Base-by-base conservation (phyloP, 2,113 vertebrate genomes). In the Ochotona curzoniae region DNA sequence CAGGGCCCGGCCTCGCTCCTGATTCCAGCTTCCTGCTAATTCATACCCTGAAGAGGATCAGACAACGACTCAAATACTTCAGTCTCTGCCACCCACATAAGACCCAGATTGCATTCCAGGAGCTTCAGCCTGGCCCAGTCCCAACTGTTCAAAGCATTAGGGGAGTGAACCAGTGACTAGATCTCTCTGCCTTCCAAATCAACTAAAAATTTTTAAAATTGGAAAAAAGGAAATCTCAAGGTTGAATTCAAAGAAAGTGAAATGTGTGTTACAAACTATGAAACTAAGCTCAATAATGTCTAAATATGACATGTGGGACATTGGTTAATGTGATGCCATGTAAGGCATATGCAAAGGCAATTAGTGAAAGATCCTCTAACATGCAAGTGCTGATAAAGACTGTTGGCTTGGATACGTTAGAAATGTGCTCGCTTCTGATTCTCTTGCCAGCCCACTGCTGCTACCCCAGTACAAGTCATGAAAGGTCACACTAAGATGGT, bases 401-500 rank as follows among this genome's bases (percentile, higher is more conserved):
- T 87, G 89, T 5, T 79, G 60, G 44, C n/a, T 92, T 63, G 66
- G 30, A 83, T 64, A 47, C 74, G 83, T 83, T 81, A 11, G 63
- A 92, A 93, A 91, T 64, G 28, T 49, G 25, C n/a, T 83, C 23
- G 32, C 4, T 84, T 4, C 83, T 71, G 47, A 49, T 92, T 84
- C 67, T 67, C 57, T 92, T 87, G 21, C 13, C 1, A 54, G 17
- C 30, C 51, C 2, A 61, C 32, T 1, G 7, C 32, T 28, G 57
- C 7, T n/a, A 38, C 18, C 4, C 76, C 12, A 57, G 20, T n/a
- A 76, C 3, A 7, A 7, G 51, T 15, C 61, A 54, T 76, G 0
- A 64, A 89, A 96, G 86, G 13, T 69, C 67, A 95, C 94, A 90
- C 71, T 79, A 64, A 44, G n/a, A 74, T 32, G 57, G 60, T 51